A percentile compares a stretch with the other conserved stretches of the same genome.
Evolutionary conservation across 2,888 invertebrate genomes (phyloP).

Genomic region (Pseudococcus longispinus): DNA sequence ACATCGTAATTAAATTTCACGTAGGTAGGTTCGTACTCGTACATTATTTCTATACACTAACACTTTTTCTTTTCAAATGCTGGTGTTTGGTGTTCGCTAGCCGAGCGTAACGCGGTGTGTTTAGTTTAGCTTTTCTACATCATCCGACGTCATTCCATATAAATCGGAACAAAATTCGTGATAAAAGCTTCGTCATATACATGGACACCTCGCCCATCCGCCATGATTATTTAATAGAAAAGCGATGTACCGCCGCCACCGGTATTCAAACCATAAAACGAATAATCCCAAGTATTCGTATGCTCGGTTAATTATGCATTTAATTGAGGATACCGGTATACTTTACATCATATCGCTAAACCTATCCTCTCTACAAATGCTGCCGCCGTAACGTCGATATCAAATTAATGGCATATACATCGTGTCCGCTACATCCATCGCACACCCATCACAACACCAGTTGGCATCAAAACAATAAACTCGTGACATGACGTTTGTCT

Average conservation of each 20-base stretch:
- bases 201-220: constrained; percentile 12
- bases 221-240: constrained; percentile 28
- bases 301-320: constrained; percentile 17
- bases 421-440: constrained; percentile 17
- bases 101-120: background rate
- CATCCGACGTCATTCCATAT: background rate
- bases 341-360: constrained; percentile 19
- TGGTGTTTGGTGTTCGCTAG: background rate
- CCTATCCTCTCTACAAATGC: background rate
- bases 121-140: background rate
- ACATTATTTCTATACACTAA: constrained; percentile 3
- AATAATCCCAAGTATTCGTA: constrained; percentile 9
- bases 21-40: background rate
- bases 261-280: background rate
- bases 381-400: background rate
- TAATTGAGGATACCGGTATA: constrained; percentile 22
- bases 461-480: constrained; percentile 30
- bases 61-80: background rate
- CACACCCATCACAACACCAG: background rate
- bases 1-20: constrained; percentile 24
- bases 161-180: constrained; percentile 24
- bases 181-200: constrained; percentile 24
- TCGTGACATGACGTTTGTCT: constrained; percentile 19
- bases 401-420: constrained; percentile 25
- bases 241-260: background rate